These are phyloP conservation scores for Aplysia californica DNA, from an alignment of 1,140 invertebrate genomes.

Conservation along the genomic window DNA sequence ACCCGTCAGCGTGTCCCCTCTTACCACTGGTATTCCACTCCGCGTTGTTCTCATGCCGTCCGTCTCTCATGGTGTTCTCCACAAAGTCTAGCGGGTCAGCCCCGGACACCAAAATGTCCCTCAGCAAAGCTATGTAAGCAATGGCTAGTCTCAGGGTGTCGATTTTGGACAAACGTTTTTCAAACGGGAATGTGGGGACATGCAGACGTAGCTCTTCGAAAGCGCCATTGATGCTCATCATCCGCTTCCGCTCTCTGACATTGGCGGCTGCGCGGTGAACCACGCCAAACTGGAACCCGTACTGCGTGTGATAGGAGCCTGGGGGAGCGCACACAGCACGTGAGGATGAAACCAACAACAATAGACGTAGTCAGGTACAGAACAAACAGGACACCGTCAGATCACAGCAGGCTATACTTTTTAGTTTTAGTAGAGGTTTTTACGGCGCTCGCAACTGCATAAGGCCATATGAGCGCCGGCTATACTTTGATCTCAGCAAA, in stretches of 20 bases:
- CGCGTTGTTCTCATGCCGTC: constrained; percentile 82
- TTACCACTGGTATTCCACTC: constrained; percentile 97
- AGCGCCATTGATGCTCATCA: constrained; percentile 98
- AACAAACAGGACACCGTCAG: background rate
- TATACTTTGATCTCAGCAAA: background rate
- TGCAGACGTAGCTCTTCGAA: constrained; percentile 81
- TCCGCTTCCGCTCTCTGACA: constrained; percentile 91
- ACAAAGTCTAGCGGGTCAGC: constrained; percentile 91
- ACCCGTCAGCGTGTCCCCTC: too few relatives aligned
- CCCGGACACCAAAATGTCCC: constrained; percentile 87
- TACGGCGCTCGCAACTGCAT: background rate
- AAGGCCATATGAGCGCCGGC: background rate
- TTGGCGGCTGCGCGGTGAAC: constrained; percentile 94
- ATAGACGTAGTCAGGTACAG: background rate
- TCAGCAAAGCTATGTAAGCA: constrained; percentile 98
- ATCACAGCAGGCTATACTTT: background rate
- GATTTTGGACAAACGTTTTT: constrained; percentile 96
- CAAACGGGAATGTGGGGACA: constrained; percentile 99
- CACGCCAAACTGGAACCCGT: constrained; percentile 4
- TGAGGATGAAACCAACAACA: background rate
- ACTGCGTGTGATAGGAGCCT: background rate
- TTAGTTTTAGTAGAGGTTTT: background rate
- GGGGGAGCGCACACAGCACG: background rate
- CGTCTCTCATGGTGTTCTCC: constrained; percentile 84
- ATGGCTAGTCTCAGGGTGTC: constrained; percentile 97